These are phyloP conservation scores for Aphelenchoides fujianensis DNA, from an alignment of 1,140 invertebrate genomes.

Conservation along the genomic window DNA sequence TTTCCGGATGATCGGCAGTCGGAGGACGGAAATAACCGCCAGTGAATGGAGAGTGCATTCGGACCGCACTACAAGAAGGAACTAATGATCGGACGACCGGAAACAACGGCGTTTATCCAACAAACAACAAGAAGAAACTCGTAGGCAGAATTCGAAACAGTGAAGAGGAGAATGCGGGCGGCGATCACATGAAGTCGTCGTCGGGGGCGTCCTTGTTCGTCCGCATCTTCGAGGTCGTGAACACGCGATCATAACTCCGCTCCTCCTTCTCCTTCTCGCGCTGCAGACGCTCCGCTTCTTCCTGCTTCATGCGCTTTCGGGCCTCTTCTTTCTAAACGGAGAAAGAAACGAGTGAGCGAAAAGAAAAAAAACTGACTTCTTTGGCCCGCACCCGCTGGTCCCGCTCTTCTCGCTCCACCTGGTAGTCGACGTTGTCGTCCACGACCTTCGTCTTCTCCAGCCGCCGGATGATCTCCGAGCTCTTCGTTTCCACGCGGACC, in stretches of 20 bases:
- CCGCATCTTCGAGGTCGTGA: slow-evolving; percentile 38
- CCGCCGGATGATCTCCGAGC: slow-evolving; percentile 87
- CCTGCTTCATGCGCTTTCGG: slow-evolving; percentile 51
- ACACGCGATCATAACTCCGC: slow-evolving; percentile 63
- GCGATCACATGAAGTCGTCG: slow-evolving; percentile 53
- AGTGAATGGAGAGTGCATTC: too few relatives aligned
- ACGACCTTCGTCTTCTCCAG: slow-evolving; percentile 86
- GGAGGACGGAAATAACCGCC: too few relatives aligned
- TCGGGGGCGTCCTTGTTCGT: slow-evolving; percentile 43
- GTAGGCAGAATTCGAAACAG: too few relatives aligned
- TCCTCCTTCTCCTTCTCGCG: slow-evolving; percentile 78
- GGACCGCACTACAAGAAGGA: too few relatives aligned
- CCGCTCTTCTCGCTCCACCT: slow-evolving; percentile 78
- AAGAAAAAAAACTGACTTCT: slow-evolving; percentile 68
- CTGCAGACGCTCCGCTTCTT: slow-evolving; percentile 69
- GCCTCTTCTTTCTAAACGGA: slow-evolving; percentile 34
- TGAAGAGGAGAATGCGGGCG: too few relatives aligned
- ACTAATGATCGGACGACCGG: too few relatives aligned
- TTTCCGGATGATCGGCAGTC: too few relatives aligned
- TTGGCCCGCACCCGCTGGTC: slow-evolving; percentile 78
- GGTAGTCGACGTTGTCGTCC: slow-evolving; percentile 75
- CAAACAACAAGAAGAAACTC: too few relatives aligned
- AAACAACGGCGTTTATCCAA: too few relatives aligned
- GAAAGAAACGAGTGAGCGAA: not conserved
- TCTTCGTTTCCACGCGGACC: slow-evolving; percentile 75